These are phyloP conservation scores for Tetrao urogallus DNA, from an alignment of 2,113 vertebrate genomes.

Conservation along the genomic window DNA sequence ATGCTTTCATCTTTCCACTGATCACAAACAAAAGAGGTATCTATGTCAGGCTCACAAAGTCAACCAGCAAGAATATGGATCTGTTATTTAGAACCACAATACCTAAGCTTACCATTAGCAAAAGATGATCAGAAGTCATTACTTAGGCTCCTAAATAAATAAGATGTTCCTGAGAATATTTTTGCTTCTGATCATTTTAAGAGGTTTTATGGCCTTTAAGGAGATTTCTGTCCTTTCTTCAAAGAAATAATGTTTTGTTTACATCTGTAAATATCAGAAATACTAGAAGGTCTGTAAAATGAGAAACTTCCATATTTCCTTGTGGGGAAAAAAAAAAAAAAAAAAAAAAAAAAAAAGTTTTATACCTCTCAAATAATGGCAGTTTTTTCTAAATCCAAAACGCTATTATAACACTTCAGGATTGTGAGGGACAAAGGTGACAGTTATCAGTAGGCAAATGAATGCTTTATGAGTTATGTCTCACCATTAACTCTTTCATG, in stretches of 20 bases:
- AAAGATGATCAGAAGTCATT: neutral
- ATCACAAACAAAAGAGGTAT: neutral
- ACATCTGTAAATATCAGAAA: neutral
- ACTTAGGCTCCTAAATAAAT: neutral
- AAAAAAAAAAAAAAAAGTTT: neutral
- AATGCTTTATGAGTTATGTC: neutral
- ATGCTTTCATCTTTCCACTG: neutral
- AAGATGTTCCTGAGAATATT: neutral
- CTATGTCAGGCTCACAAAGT: neutral
- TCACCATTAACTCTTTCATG: neutral
- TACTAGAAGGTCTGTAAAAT: neutral
- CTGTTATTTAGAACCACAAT: neutral
- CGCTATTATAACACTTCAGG: neutral
- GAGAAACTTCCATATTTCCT: too few species aligned
- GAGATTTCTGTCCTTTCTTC: neutral
- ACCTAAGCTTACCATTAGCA: neutral
- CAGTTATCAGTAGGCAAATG: neutral
- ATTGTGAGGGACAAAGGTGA: neutral
- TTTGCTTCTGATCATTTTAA: neutral
- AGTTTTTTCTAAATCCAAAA: neutral
- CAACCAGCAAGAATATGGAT: neutral
- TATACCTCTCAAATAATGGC: too few species aligned
- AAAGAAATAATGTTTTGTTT: neutral
- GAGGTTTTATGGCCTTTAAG: neutral
- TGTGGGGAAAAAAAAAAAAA: neutral